A percentile compares a stretch with the other conserved stretches of the same genome.
Evolutionary conservation across 2,888 invertebrate genomes (phyloP).

Genomic region (Gari tellinella): DNA sequence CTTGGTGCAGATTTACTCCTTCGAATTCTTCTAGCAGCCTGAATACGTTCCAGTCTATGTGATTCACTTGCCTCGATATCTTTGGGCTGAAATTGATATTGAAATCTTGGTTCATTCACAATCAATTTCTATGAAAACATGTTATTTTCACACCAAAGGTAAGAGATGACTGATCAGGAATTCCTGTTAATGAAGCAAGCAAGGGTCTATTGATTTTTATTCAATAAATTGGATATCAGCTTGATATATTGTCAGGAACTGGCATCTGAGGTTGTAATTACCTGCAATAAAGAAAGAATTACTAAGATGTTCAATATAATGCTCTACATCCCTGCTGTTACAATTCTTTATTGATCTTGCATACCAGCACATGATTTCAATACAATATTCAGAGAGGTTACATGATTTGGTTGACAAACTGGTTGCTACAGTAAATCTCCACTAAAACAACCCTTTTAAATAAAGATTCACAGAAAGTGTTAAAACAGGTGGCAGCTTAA

Average conservation of each 20-base stretch:
- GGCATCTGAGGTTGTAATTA: slow-evolving; percentile 5
- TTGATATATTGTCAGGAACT: slow-evolving; percentile 5
- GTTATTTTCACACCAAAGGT: too few relatives aligned
- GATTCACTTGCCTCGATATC: slow-evolving; percentile 78
- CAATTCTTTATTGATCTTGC: too few relatives aligned
- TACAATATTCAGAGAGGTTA: too few relatives aligned
- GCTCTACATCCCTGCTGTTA: too few relatives aligned
- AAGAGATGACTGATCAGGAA: slow-evolving; percentile 10
- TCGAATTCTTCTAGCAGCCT: slow-evolving; percentile 76
- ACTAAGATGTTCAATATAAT: too few relatives aligned
- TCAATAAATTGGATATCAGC: slow-evolving; percentile 32
- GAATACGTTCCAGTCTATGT: slow-evolving; percentile 75
- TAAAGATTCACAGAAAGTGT: too few relatives aligned
- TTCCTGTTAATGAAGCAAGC: slow-evolving; percentile 29
- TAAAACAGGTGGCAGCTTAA: too few relatives aligned
- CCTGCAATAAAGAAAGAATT: slow-evolving; percentile 1
- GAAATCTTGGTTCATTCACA: not conserved
- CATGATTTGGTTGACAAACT: too few relatives aligned
- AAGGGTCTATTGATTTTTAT: slow-evolving; percentile 35
- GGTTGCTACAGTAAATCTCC: too few relatives aligned
- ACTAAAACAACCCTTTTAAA: too few relatives aligned
- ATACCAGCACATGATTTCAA: too few relatives aligned
- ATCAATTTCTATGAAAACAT: too few relatives aligned
- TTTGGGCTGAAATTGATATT: slow-evolving; percentile 70
- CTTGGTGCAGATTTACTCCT: slow-evolving; percentile 76